These are phyloP conservation scores for Harpalus rufipes DNA, from an alignment of 2,888 invertebrate species.

Conservation along the genomic window DNA sequence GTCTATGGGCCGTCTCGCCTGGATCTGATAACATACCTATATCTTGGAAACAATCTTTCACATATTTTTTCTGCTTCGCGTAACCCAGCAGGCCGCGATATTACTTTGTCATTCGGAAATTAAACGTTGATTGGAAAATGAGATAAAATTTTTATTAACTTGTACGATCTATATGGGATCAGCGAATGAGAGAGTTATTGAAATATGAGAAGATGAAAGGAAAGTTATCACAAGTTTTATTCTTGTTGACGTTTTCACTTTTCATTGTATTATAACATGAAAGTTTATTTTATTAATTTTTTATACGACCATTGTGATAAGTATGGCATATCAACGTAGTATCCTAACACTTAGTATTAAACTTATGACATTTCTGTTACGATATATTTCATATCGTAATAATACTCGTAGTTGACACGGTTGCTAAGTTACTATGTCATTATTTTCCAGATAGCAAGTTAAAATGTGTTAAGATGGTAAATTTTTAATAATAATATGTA, in stretches of 20 bases:
- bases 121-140: constrained; percentile 29
- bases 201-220: neutral
- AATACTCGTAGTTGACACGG: too few relatives aligned
- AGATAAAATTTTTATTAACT: constrained; percentile 43
- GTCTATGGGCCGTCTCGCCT: constrained; percentile 25
- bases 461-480: too few relatives aligned
- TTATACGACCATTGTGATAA: too few relatives aligned
- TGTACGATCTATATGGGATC: constrained; percentile 1
- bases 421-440: too few relatives aligned
- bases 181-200: constrained; percentile 6
- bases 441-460: too few relatives aligned
- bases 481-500: too few relatives aligned
- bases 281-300: too few relatives aligned
- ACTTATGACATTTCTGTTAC: too few relatives aligned
- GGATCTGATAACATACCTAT: constrained; percentile 28
- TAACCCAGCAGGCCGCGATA: constrained; percentile 25
- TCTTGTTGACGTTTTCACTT: neutral
- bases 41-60: constrained; percentile 27
- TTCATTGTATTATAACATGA: neutral
- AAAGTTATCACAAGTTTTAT: neutral
- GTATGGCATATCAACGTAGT: too few relatives aligned
- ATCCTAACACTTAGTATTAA: too few relatives aligned
- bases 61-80: constrained; percentile 33
- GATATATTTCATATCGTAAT: too few relatives aligned
- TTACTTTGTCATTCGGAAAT: constrained; percentile 40